phyloP scores from a whole-genome alignment of 2,888 invertebrate genomes.

The Merodon equestris region DNA sequence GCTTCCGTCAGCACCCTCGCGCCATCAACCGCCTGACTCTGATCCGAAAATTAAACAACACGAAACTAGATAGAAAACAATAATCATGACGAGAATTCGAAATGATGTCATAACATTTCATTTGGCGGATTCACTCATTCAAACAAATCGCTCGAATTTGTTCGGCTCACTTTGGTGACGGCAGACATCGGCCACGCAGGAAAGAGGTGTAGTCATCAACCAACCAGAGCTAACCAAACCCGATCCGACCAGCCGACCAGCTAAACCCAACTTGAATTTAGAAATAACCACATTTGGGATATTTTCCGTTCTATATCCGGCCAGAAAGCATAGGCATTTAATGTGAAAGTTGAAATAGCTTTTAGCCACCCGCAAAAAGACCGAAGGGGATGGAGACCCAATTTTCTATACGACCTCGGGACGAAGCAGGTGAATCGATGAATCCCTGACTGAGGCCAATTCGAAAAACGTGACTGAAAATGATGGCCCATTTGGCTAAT shows the following conservation, averaged over 20 bases:
- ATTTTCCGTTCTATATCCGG: slow-evolving; percentile 35
- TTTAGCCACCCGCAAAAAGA: slow-evolving; percentile 39
- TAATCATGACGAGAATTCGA: slow-evolving; percentile 63
- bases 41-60: too few species aligned
- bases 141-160: slow-evolving; percentile 64
- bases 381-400: slow-evolving; percentile 34
- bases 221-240: not conserved
- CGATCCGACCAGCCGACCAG: not conserved
- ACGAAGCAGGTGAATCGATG: slow-evolving; percentile 61
- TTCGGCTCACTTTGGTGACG: slow-evolving; percentile 16
- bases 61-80: slow-evolving; percentile 56
- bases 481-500: slow-evolving; percentile 65
- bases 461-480: slow-evolving; percentile 68
- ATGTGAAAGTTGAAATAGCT: slow-evolving; percentile 50
- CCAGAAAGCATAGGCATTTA: slow-evolving; percentile 21
- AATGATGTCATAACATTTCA: slow-evolving; percentile 67
- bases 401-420: slow-evolving; percentile 37
- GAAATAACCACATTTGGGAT: slow-evolving; percentile 60
- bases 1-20: too few species aligned
- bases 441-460: slow-evolving; percentile 61
- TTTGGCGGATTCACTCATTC: slow-evolving; percentile 62
- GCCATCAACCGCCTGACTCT: too few species aligned
- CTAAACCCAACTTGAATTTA: slow-evolving; percentile 44
- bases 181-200: slow-evolving; percentile 6
- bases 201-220: slow-evolving; percentile 21